Evolutionary conservation across 2,113 vertebrate genomes (phyloP).

Genomic region (Scomber japonicus): DNA sequence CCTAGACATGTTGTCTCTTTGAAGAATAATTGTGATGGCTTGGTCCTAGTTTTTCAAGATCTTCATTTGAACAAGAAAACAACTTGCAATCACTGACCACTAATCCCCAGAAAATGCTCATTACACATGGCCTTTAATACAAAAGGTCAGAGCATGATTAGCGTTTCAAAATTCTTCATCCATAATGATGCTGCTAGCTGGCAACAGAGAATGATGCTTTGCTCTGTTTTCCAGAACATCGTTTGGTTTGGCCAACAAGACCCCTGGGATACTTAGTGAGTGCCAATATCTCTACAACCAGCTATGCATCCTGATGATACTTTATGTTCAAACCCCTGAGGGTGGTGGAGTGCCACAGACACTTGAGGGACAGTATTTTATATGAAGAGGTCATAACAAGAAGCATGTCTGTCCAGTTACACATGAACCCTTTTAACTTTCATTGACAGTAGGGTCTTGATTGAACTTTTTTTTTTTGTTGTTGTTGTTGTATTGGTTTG

Average conservation of each 20-base stretch:
- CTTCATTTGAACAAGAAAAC: conserved; percentile 16
- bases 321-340: not conserved
- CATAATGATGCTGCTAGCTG: conserved; percentile 8
- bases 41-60: not conserved
- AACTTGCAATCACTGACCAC: not conserved
- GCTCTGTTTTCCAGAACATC: not conserved
- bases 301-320: not conserved
- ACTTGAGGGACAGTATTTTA: too few relatives aligned
- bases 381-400: too few relatives aligned
- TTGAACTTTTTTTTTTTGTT: too few relatives aligned
- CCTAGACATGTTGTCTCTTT: not conserved
- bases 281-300: not conserved
- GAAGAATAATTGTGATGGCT: not conserved
- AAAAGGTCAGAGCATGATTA: conserved; percentile 51
- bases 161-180: conserved; percentile 12
- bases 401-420: too few relatives aligned
- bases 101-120: conserved; percentile 21
- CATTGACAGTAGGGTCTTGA: too few relatives aligned
- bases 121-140: conserved; percentile 38
- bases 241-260: not conserved
- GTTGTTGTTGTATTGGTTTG: too few relatives aligned
- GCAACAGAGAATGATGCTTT: not conserved
- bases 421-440: too few relatives aligned
- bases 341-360: not conserved
- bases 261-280: not conserved